These are phyloP conservation scores for Condylostylus longicornis DNA, from an alignment of 1,140 invertebrate genomes.

Conservation along the genomic window DNA sequence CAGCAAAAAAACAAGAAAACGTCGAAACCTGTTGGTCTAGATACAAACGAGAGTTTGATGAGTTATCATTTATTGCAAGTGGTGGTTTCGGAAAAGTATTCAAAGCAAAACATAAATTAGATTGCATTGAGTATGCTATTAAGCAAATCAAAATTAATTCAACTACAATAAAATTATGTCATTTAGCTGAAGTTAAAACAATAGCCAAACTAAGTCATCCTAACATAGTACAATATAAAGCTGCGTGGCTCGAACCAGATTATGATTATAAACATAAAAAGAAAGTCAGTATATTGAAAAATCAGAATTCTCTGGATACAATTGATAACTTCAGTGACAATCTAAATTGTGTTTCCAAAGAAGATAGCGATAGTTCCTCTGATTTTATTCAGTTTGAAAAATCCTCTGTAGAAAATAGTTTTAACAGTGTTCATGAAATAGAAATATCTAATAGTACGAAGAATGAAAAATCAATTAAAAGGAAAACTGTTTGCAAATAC, in stretches of 20 bases:
- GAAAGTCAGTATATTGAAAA: neutral
- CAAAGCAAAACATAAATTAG: slow-evolving; percentile 48
- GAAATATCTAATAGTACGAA: too few relatives aligned
- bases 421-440: too few relatives aligned
- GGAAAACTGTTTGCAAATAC: too few relatives aligned
- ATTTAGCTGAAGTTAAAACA: slow-evolving; percentile 62
- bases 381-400: slow-evolving; percentile 7
- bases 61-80: slow-evolving; percentile 44
- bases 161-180: slow-evolving; percentile 40
- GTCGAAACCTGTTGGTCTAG: slow-evolving; percentile 41
- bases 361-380: neutral
- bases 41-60: slow-evolving; percentile 60
- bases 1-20: slow-evolving; percentile 32
- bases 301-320: neutral
- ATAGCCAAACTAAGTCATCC: slow-evolving; percentile 61
- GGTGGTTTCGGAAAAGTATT: slow-evolving; percentile 59
- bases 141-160: slow-evolving; percentile 61
- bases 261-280: too few relatives aligned
- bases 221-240: slow-evolving; percentile 72
- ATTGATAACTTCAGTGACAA: neutral
- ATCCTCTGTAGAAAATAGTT: too few relatives aligned
- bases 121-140: slow-evolving; percentile 61
- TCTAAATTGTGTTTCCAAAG: neutral
- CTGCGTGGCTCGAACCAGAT: slow-evolving; percentile 60
- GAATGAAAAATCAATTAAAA: too few relatives aligned